Evolutionary conservation across 2,888 invertebrate genomes (phyloP).

Genomic region (Dynastes maya): DNA sequence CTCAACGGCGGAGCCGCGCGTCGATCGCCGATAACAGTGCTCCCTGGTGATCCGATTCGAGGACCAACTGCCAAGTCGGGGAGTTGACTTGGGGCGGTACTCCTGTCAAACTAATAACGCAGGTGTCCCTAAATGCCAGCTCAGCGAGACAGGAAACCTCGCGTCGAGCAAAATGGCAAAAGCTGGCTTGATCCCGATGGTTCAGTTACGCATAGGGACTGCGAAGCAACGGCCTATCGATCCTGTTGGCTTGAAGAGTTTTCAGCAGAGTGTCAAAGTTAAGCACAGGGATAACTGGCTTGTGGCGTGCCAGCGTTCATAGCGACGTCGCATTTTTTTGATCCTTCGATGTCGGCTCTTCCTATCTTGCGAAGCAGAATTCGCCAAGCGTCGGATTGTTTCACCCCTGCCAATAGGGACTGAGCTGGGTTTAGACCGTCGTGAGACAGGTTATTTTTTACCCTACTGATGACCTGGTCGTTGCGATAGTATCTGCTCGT

Average conservation of each 20-base stretch:
- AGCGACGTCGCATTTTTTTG: constrained; percentile 82
- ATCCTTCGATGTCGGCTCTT: constrained; percentile 84
- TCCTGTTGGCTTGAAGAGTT: constrained; percentile 55
- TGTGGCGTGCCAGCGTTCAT: constrained; percentile 73
- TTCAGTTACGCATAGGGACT: constrained; percentile 35
- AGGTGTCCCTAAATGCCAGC: constrained; percentile 68
- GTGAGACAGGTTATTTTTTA: constrained; percentile 73
- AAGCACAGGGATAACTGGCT: constrained; percentile 74
- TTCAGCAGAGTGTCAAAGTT: constrained; percentile 80
- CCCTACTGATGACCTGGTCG: constrained; percentile 66
- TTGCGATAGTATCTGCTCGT: constrained; percentile 70
- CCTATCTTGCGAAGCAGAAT: constrained; percentile 82
- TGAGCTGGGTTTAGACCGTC: constrained; percentile 58
- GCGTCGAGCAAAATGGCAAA: constrained; percentile 34
- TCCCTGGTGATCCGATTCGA: constrained; percentile 16
- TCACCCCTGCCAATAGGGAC: constrained; percentile 65
- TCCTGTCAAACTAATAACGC: constrained; percentile 72
- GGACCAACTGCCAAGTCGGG: constrained; percentile 64
- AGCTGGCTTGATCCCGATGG: no score
- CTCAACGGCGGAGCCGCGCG: not conserved
- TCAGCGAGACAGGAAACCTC: constrained; percentile 62
- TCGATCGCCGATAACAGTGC: not conserved
- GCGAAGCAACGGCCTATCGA: constrained; percentile 60
- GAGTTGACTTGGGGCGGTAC: constrained; percentile 59
- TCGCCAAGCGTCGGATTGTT: constrained; percentile 80